Evolutionary conservation across 2,888 invertebrate species (phyloP), one percentile per base, ranked within the genome.

Genomic region (Scotopteryx bipunctaria): DNA sequence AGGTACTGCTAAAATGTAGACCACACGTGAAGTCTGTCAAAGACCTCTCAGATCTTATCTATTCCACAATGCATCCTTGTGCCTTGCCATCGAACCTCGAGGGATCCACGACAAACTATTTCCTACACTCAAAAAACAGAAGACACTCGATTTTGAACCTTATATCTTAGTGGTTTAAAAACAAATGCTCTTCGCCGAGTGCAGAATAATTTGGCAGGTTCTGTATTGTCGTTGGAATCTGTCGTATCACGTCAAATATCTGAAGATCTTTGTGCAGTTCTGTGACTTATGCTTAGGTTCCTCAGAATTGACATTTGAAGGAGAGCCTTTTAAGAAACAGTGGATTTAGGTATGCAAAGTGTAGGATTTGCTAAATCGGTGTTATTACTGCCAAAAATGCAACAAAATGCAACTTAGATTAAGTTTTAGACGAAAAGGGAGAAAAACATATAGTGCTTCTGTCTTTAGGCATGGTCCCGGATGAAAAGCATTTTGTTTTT

Each of bases 21-120:
- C 85, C 84, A 84, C 85, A 84, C 83, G 73, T 75, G 80, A 76
- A 68, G 63, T 55, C 64, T 73, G 73, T 69, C 75, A 73, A 71
- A 71, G 65, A 64, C 68, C 71, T 66, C 64, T 67, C 69, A 66
- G 84, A 83, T 83, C 64, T 70, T 83, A 83, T 84, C 85, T 81
- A 78, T 76, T 57, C 65, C 69, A 81, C 78, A 81, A 78, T 73
- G 64, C 71, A 66, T 61, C 70, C 66, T 70, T 70, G 65, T 73
- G 53, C 60, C 59, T 61, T 61, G 66, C 66, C 71, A 67, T 74
- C 75, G 68, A 74, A 72, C 72, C 71, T 69, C 68, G 29, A 55
- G 72, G 69, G 73, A 74, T 60, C 49, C 36, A 49, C 37, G 38
- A 46, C 64, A 63, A 62, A 50, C 49, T 36, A n/a, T n/a, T 47